Base-by-base conservation (phyloP, 2,797 vertebrate genomes). In the Pseudochirops cupreus region DNA sequence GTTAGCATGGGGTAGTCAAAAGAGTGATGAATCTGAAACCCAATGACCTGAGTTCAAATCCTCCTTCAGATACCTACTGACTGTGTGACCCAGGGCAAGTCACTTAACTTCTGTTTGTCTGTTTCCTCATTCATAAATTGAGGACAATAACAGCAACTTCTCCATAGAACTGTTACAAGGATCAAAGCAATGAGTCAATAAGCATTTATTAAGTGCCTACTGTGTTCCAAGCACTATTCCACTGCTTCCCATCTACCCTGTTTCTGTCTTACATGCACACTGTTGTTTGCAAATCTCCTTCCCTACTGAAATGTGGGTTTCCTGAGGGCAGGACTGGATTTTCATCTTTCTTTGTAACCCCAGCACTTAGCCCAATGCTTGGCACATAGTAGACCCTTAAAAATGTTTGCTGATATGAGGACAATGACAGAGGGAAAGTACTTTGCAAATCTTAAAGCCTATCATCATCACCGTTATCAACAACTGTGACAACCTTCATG, bases 101-200 rank as follows among this genome's bases (percentile, higher is more conserved):
- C 67, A 16, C 39, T 94, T 95, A 39, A 24, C 53, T 95, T 90
- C 90, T 90, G 82, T 11, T 57, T 59, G 9, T 28, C 31, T 39
- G 39, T 94, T 95, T 96, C 93, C 82, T 93, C 55, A 92, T 67
- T 14, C 14, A n/a, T 33, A 67, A 67, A 67, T 5, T 67, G 14
- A 67, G 13, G 1, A 11, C n/a, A 16, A n/a, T 6, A 31, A 62
- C 12, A 62, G 29, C 29, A 67, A 13, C 13, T 67, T n/a, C n/a
- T 5, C 39, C n/a, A 31, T 21, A 24, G 67, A 39, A 12, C 3
- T 74, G 67, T 39, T 74, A 1, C 39, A 24, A 74, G 67, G 67
- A 39, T 74, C n/a, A 74, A 74, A 74, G 67, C 67, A 74, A 74
- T 21, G 2, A 7, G 39, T 7, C n/a, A 74, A 74, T 21, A 74